These are phyloP conservation scores for Mugil cephalus DNA, from an alignment of 2,113 vertebrate species.

Conservation along the genomic window DNA sequence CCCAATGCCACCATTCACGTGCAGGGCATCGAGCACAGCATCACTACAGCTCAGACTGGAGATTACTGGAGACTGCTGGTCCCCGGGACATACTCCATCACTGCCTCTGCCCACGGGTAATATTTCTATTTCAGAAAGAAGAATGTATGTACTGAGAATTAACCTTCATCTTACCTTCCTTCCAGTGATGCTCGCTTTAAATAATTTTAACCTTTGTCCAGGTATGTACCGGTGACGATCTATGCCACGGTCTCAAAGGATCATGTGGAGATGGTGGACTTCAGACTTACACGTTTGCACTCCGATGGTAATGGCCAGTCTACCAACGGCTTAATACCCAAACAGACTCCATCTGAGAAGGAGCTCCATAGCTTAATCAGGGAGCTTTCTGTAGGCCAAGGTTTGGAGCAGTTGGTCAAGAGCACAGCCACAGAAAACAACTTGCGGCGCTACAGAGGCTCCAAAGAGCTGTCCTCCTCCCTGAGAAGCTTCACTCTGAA, in stretches of 20 bases:
- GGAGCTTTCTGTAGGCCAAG: conserved; percentile 90
- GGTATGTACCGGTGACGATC: conserved; percentile 88
- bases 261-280: conserved; percentile 88
- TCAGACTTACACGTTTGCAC: conserved; percentile 86
- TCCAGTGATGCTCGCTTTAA: background rate
- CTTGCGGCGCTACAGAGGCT: conserved; percentile 88
- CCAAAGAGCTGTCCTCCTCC: conserved; percentile 89
- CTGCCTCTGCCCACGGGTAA: conserved; percentile 92
- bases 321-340: conserved; percentile 64
- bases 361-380: conserved; percentile 92
- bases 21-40: conserved; percentile 86
- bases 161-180: background rate
- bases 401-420: conserved; percentile 88
- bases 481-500: conserved; percentile 91
- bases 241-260: conserved; percentile 85
- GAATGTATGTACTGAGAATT: background rate
- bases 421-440: conserved; percentile 85
- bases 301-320: conserved; percentile 70
- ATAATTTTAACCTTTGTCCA: conserved; percentile 61
- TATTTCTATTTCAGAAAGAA: conserved; percentile 31
- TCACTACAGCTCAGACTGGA: conserved; percentile 90
- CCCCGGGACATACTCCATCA: conserved; percentile 89
- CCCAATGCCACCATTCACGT: conserved; percentile 93
- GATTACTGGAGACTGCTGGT: conserved; percentile 97
- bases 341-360: conserved; percentile 84